Percentiles rank a stretch among this genome's conserved stretches.
These are phyloP conservation scores for Dallia pectoralis DNA, from an alignment of 2,797 vertebrate species.

Conservation along the genomic window DNA sequence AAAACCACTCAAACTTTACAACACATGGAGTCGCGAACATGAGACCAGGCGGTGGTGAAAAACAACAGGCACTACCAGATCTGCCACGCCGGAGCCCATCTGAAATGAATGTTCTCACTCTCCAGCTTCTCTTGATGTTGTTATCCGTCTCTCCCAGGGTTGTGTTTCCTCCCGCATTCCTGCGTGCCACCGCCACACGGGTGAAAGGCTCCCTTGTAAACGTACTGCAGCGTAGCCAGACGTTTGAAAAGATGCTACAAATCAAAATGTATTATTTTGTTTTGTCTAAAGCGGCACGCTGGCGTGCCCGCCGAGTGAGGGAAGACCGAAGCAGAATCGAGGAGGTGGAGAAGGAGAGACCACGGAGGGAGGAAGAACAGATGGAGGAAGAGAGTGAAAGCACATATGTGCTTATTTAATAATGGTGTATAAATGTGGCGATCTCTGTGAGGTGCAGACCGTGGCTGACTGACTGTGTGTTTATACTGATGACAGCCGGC, in stretches of 20 bases:
- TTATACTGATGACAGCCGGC: slow-evolving; percentile 68
- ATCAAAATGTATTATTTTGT: background rate
- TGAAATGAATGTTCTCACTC: slow-evolving; percentile 72
- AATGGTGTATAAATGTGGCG: slow-evolving; percentile 45
- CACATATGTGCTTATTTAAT: slow-evolving; percentile 63
- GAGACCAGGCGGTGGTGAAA: slow-evolving; percentile 62
- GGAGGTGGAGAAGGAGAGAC: slow-evolving; percentile 40
- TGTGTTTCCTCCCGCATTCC: slow-evolving; percentile 45
- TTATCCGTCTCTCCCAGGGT: slow-evolving; percentile 57
- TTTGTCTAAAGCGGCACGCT: slow-evolving; percentile 46
- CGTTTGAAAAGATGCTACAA: slow-evolving; percentile 4
- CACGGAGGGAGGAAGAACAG: slow-evolving; percentile 19
- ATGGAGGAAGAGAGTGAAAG: slow-evolving; percentile 15
- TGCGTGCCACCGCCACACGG: slow-evolving; percentile 32
- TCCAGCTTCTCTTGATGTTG: slow-evolving; percentile 66
- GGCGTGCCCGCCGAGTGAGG: slow-evolving; percentile 29
- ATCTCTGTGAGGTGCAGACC: background rate
- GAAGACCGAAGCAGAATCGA: slow-evolving; percentile 7
- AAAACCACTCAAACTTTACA: slow-evolving; percentile 68
- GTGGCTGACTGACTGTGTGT: slow-evolving; percentile 55
- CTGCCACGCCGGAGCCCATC: slow-evolving; percentile 66
- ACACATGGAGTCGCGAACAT: slow-evolving; percentile 64
- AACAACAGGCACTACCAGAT: slow-evolving; percentile 71
- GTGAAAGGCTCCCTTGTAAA: slow-evolving; percentile 57
- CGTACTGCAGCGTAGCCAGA: slow-evolving; percentile 20